Conservation (phyloP, 2,888 invertebrate genomes). For the Branchellion lobata region DNA sequence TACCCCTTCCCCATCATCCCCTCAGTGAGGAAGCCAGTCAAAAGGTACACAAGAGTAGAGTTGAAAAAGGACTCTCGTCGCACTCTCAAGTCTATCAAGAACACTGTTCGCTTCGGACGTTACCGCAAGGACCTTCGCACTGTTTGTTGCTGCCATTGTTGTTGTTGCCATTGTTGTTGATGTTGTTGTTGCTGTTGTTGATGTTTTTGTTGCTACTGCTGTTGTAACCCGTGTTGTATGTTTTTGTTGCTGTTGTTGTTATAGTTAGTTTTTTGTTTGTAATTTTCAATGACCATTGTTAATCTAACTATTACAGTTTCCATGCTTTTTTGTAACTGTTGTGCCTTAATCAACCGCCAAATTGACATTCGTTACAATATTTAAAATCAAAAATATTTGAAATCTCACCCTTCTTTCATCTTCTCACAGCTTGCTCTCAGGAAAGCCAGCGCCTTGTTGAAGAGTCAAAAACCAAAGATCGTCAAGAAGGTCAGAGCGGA, state of each 20-base stretch:
- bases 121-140: constrained; percentile 86
- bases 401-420: too few relatives aligned
- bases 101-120: constrained; percentile 75
- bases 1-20: neutral
- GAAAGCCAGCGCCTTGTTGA: constrained; percentile 86
- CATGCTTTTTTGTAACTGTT: too few relatives aligned
- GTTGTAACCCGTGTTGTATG: too few relatives aligned
- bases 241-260: too few relatives aligned
- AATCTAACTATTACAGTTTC: too few relatives aligned
- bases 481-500: constrained; percentile 67
- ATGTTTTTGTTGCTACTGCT: too few relatives aligned
- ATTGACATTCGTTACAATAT: too few relatives aligned
- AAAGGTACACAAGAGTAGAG: constrained; percentile 72
- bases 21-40: constrained; percentile 74
- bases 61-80: constrained; percentile 86
- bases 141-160: constrained; percentile 62
- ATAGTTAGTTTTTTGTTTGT: too few relatives aligned
- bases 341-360: too few relatives aligned
- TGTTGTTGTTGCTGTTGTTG: too few relatives aligned
- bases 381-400: too few relatives aligned
- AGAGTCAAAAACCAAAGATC: constrained; percentile 83
- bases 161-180: neutral
- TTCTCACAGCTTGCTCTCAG: constrained; percentile 89
- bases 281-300: too few relatives aligned
- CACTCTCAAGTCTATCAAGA: constrained; percentile 80